Evolutionary conservation across 1,140 invertebrate genomes (phyloP), one percentile per base, ranked within the genome.

Genomic region (Nymphalis io): DNA sequence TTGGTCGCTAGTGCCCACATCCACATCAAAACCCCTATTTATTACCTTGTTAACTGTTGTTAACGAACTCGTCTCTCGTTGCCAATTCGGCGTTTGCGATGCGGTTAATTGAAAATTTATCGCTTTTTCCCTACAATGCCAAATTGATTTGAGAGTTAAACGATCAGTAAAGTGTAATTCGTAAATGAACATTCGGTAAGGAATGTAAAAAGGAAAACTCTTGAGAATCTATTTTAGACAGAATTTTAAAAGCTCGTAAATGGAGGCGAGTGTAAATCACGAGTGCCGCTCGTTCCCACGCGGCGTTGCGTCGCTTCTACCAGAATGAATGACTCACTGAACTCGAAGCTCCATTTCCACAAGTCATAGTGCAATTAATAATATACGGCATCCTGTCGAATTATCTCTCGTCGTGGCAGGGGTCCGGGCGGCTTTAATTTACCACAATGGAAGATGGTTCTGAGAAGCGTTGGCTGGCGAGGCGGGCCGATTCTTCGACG

Each of bases 281-380:
- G 82, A 75, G 73, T 59, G 76, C 70, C 69, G 73, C 66, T 60
- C 73, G 86, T 91, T 91, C 89, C 87, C 89, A 89, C 87, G 87
- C 81, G 72, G 73, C 74, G 75, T 75, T 75, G 73, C 76, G 78
- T 78, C 79, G 79, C 78, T 73, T 75, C 83, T 76, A 74, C 75
- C 83, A 84, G 85, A 88, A 88, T 88, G 86, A 89, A 91, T 91
- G 89, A 91, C 87, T 91, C 89, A 91, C 87, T 88, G 88, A 89
- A 88, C 85, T 87, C 83, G 55, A 82, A 89, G 80, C 83, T 88
- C 82, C 82, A 85, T 91, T 91, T 91, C 87, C 84, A 91, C 89
- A 91, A 91, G 89, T 89, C 89, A 91, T 91, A 91, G 89, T 91
- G 89, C 89, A 91, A 91, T 89, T 91, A 91, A 91, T 91, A 91